Evolutionary conservation across 2,888 invertebrate genomes (phyloP), one percentile per base, ranked within the genome.

Genomic region (Lutraria lutraria): DNA sequence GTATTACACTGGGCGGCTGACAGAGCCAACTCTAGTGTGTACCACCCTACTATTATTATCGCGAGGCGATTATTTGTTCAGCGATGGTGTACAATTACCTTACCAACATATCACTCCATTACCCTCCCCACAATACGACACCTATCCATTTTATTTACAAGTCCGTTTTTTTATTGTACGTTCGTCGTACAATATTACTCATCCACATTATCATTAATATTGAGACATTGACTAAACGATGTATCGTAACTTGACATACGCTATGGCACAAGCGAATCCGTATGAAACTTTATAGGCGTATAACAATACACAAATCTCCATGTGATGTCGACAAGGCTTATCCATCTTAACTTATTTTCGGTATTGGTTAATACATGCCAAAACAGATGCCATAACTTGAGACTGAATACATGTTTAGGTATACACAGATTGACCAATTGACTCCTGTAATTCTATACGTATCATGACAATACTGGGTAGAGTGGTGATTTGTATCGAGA

Each of bases 1-100:
- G 34, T 60, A 79, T 86, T 88, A 56, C 90, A 88, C 86, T 86
- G 84, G 88, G 88, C 90, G 90, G 86, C 83, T 86, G 72, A 53
- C 43, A 63, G 53, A 43, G 83, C 63, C 79, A 89, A 63, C 89
- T 79, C 85, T 31, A 68, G 68, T 63, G 60, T 68, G 87, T 89
- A 87, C 87, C 89, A 89, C 68, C 34, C 87, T 85, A 85, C 82
- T 87, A 85, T 82, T 79, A 82, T 80, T 43, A 60, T 81, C 86
- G 52, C 68, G 86, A 86, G 86, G 81, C 89, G 81, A 89, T 85
- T 89, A 87, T 89, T 87, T 87, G 81, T 81, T 76, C 81, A 85
- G n/a, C 13, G 31, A n/a, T n/a, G 87, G 89, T 87, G 54, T 89
- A 80, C 63, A 83, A 81, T 89, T 87, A 72, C 89, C 52, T 43